A percentile compares a stretch with the other conserved stretches of the same genome.
These are phyloP conservation scores for Philypnodon macrostomus DNA, from an alignment of 2,797 vertebrate species.

Conservation along the genomic window DNA sequence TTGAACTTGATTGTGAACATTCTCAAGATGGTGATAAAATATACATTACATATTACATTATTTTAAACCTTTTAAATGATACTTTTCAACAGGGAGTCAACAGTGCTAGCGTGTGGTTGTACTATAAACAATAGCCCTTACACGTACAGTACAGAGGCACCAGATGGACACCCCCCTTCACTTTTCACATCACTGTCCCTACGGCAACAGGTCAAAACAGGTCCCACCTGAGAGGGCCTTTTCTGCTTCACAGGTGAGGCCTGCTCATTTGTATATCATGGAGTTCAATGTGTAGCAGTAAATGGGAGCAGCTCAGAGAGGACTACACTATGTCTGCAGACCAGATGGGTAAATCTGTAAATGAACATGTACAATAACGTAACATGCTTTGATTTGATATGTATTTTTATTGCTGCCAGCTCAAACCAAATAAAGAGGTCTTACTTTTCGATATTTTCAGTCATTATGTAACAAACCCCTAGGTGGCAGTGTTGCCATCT, in stretches of 20 bases:
- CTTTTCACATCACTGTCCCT: conserved; percentile 53
- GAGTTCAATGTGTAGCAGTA: conserved; percentile 31
- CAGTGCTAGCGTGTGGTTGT: conserved; percentile 15
- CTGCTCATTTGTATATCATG: conserved; percentile 50
- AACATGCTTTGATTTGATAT: no score
- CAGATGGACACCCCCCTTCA: conserved; percentile 64
- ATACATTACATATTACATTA: no score
- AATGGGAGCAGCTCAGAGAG: conserved; percentile 66
- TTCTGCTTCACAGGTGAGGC: conserved; percentile 73
- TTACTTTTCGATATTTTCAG: conserved; percentile 2
- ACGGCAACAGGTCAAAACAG: conserved; percentile 75
- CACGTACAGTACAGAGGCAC: conserved; percentile 23
- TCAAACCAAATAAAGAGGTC: conserved; percentile 48
- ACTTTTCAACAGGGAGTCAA: background rate
- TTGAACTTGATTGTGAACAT: no score
- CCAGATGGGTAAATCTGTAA: conserved; percentile 72
- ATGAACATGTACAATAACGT: no score
- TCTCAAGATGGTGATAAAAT: background rate
- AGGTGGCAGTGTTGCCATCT: conserved; percentile 77
- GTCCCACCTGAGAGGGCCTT: conserved; percentile 70
- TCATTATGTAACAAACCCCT: conserved; percentile 57
- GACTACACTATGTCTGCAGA: no score
- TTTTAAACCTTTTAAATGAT: no score
- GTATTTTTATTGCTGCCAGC: conserved; percentile 23
- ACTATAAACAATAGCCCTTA: conserved; percentile 38